These are phyloP conservation scores for Crotalus tigris DNA, from an alignment of 2,113 vertebrate species.

Conservation along the genomic window DNA sequence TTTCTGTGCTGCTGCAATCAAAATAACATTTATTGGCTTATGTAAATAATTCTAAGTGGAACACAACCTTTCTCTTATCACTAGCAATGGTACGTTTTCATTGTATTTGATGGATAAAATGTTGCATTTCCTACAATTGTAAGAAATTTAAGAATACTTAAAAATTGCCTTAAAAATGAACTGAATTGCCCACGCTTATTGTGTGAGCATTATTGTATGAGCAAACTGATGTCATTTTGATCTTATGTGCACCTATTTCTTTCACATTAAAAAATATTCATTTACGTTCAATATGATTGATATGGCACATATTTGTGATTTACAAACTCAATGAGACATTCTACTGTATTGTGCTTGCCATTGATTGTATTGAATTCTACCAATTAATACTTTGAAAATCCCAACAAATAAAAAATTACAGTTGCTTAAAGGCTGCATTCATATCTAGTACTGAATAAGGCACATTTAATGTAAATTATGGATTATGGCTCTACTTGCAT, in stretches of 20 bases:
- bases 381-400: background rate
- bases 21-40: background rate
- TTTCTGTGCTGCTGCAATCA: background rate
- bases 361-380: conserved; percentile 19
- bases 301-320: background rate
- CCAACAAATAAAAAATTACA: background rate
- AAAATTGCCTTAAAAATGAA: background rate
- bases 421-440: background rate
- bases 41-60: background rate
- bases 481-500: background rate
- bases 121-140: background rate
- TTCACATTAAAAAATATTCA: background rate
- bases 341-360: conserved; percentile 5
- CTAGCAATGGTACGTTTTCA: background rate
- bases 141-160: background rate
- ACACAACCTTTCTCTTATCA: background rate
- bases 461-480: background rate
- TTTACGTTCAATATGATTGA: background rate
- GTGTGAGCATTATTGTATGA: background rate
- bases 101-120: background rate
- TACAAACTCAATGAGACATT: background rate
- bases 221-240: background rate
- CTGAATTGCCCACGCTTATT: background rate
- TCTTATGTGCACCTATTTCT: background rate
- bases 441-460: background rate